Conservation (phyloP, 2,797 vertebrate genomes). For the Galaxias olidus region DNA sequence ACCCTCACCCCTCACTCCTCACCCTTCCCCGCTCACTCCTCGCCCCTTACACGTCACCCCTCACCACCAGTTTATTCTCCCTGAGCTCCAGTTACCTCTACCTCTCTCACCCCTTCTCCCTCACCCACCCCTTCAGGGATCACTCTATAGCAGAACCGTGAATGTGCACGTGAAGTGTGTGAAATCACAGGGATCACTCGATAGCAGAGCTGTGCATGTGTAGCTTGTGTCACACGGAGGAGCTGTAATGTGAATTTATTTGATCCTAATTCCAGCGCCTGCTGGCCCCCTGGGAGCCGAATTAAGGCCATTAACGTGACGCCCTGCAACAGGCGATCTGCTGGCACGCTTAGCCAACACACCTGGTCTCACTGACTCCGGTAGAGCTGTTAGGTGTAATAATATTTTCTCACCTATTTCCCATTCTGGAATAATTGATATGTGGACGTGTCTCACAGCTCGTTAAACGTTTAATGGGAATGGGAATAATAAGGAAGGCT, state of each 20-base stretch:
- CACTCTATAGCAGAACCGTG: constrained; percentile 84
- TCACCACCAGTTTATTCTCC: constrained; percentile 84
- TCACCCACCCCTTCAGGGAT: constrained; percentile 64
- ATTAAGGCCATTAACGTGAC: constrained; percentile 43
- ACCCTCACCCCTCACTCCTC: constrained; percentile 35
- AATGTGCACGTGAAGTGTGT: constrained; percentile 84
- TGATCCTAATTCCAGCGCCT: constrained; percentile 70
- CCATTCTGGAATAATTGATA: constrained; percentile 60
- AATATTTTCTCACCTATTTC: constrained; percentile 38
- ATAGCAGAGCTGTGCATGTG: no score
- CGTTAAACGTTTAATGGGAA: constrained; percentile 68
- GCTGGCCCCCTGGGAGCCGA: constrained; percentile 55
- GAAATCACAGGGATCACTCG: no score
- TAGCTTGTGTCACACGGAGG: constrained; percentile 43
- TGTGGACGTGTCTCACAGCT: constrained; percentile 48
- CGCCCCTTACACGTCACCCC: constrained; percentile 62
- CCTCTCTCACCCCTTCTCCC: no score
- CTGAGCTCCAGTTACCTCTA: constrained; percentile 84
- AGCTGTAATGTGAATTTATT: constrained; percentile 82
- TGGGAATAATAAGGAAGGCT: constrained; percentile 57
- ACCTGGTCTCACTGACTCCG: constrained; percentile 51
- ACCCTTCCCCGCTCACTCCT: constrained; percentile 28
- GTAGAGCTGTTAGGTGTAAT: constrained; percentile 39
- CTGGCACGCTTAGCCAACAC: constrained; percentile 41
- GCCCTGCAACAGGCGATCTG: constrained; percentile 35